A percentile compares a stretch with the other conserved stretches of the same genome.
phyloP scores from a whole-genome alignment of 2,797 vertebrate genomes.

The Phyllotis vaccarum region DNA sequence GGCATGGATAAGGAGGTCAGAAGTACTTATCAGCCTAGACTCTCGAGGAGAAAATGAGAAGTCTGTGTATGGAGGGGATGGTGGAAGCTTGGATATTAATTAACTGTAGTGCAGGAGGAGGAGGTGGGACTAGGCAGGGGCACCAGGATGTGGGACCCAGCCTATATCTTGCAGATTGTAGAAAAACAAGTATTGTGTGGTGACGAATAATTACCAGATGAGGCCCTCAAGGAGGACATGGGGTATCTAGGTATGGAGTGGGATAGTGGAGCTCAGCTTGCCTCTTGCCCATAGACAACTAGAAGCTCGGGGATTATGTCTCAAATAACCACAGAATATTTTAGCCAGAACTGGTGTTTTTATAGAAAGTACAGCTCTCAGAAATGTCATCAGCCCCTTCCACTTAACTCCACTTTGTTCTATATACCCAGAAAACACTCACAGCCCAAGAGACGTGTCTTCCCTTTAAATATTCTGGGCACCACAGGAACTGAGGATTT shows the following conservation, averaged over 20 bases:
- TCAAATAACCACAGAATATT: background rate
- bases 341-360: background rate
- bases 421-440: background rate
- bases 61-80: background rate
- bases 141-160: background rate
- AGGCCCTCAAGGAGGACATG: background rate
- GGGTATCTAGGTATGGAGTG: background rate
- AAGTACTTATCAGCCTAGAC: background rate
- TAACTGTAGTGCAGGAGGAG: background rate
- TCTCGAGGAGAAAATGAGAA: background rate
- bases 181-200: background rate
- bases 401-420: background rate
- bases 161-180: background rate
- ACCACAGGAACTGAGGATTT: background rate
- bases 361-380: background rate
- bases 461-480: background rate
- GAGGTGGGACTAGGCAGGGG: background rate
- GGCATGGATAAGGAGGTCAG: background rate
- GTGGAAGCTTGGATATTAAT: background rate
- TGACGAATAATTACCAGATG: background rate
- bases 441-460: background rate
- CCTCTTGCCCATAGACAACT: background rate
- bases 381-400: background rate
- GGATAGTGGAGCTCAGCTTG: background rate
- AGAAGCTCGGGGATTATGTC: background rate